Base-by-base conservation (phyloP, 1,140 invertebrate genomes). In the Palaemon carinicauda region DNA sequence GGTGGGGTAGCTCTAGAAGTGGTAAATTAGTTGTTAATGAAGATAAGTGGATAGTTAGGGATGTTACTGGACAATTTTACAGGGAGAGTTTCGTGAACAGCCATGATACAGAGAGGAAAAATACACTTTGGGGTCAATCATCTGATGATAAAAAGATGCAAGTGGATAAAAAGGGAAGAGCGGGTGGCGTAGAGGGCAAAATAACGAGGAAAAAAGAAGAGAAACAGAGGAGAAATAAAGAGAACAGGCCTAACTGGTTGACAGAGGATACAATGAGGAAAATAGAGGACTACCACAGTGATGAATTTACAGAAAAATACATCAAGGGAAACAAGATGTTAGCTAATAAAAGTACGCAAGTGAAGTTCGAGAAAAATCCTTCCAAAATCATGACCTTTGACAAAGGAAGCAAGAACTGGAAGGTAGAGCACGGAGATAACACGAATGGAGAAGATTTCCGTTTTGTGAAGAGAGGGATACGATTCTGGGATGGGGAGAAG, bases 241-340 rank as follows among this genome's bases (percentile, higher is more conserved):
- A 53, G 1, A 24, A 51, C 27, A 31, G 50, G 29, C 80, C 56
- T 21, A 86, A 80, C 19, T 86, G 83, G 83, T 54, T 86, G 24
- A 73, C 83, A 50, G 60, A 73, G 50, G 83, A 41, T 0, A 84
- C 52, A 14, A 15, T 84, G 17, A 84, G 31, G 33, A 56, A 78
- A 51, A n/a, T 84, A n/a, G 82, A 84, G 12, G 82, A 78, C 51
- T 84, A 77, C 21, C 53, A 84, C 24, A 84, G 82, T n/a, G 82
- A 84, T 41, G 56, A 84, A 27, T 84, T 78, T 15, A 56, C 82
- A 4, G 53, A 83, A 17, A 27, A 54, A 12, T 75, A 31, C 50
- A 31, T n/a, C 51, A 56, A 51, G 14, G 73, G 29, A 12, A 52
- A n/a, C 60, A 69, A 52, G 5, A 41, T n/a, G 3, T 21, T 41